Evolutionary conservation across 1,140 invertebrate species (phyloP), one percentile per base, ranked within the genome.

Genomic region (Drosophila kanapiae): DNA sequence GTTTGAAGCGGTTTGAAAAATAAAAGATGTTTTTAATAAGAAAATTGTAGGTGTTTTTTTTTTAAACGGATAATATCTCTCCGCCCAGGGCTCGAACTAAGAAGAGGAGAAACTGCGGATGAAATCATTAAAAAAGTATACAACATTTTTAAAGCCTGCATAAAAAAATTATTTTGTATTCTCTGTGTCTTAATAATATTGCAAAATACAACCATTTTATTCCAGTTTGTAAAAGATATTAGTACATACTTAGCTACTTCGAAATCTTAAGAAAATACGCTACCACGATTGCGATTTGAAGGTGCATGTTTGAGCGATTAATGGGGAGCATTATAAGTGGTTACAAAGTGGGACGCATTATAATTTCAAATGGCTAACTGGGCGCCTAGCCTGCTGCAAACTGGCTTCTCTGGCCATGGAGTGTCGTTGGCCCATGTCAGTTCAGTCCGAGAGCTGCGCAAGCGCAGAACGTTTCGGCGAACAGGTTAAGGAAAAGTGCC

Each of bases 351-450:
- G 83, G 59, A 31, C 70, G 76, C 71, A 81, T 78, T 84, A 78
- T 75, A 84, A 84, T 90, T 78, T 65, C 62, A 75, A 88, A 88
- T 87, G 62, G 33, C 37, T 16, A 29, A 45, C 35, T 61, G 47
- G 35, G 71, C 31, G 54, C 40, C 11, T 11, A 29, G 45, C 13
- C n/a, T 31, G 54, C 40, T 40, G 35, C 57, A 54, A 29, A 38
- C n/a, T 33, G 40, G 31, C 35, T 42, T 35, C 31, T 45, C 67
- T 72, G 69, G n/a, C 69, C 69, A 57, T 42, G 67, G 67, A 49
- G 43, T 71, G 69, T 71, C 53, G 69, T 53, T 49, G 31, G 45
- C 61, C 35, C n/a, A 16, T 16, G 48, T 14, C 65, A 88, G 84
- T 90, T 78, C 27, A n/a, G 16, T 53, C 6, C 16, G 16, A 56